Evolutionary conservation across 2,797 vertebrate genomes (phyloP).

Genomic region (Adrianichthys oophorus): DNA sequence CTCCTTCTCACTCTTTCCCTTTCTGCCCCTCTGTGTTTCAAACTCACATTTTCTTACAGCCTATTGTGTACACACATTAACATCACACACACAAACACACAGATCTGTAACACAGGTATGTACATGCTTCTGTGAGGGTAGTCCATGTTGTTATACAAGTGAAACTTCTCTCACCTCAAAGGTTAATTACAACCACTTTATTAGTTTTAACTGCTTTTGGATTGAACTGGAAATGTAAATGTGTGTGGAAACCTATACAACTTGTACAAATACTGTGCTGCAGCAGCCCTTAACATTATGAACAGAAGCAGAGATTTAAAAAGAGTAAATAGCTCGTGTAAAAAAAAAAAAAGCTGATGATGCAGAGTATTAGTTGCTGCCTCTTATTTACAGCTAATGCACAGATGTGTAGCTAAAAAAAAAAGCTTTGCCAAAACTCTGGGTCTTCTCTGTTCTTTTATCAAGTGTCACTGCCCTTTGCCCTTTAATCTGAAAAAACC

Average conservation of each 20-base stretch:
- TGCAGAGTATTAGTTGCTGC: slow-evolving; percentile 27
- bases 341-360: slow-evolving; percentile 51
- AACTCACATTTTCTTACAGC: slow-evolving; percentile 49
- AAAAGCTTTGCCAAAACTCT: slow-evolving; percentile 33
- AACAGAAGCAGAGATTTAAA: slow-evolving; percentile 47
- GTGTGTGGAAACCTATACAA: slow-evolving; percentile 60
- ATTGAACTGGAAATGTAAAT: slow-evolving; percentile 60
- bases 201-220: slow-evolving; percentile 56
- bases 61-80: slow-evolving; percentile 40
- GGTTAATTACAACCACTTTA: slow-evolving; percentile 48
- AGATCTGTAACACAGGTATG: slow-evolving; percentile 58
- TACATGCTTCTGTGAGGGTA: slow-evolving; percentile 54
- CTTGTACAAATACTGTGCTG: slow-evolving; percentile 44
- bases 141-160: slow-evolving; percentile 49
- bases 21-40: slow-evolving; percentile 46
- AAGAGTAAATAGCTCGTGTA: slow-evolving; percentile 24
- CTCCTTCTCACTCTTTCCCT: slow-evolving; percentile 62
- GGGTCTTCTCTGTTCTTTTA: slow-evolving; percentile 52
- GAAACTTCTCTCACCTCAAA: slow-evolving; percentile 43
- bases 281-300: slow-evolving; percentile 47
- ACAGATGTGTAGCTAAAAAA: slow-evolving; percentile 36
- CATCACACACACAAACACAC: slow-evolving; percentile 21
- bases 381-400: slow-evolving; percentile 27
- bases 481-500: slow-evolving; percentile 12
- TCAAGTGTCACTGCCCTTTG: slow-evolving; percentile 17